Evolutionary conservation across 2,113 vertebrate genomes (phyloP).

Genomic region (Psettodes erumei): DNA sequence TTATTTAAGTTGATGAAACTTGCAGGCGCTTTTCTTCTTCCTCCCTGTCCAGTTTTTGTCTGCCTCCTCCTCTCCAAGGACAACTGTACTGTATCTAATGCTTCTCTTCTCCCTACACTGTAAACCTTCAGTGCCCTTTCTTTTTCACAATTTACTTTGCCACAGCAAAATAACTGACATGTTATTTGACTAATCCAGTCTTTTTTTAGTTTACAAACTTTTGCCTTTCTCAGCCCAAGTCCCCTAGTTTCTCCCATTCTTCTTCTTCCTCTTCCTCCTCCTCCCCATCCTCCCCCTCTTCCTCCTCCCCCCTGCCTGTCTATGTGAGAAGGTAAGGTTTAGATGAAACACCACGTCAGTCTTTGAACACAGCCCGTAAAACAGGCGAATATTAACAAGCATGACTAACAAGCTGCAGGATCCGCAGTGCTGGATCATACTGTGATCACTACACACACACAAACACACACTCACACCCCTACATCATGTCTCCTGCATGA

Average conservation of each 20-base stretch:
- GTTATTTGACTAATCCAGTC: background rate
- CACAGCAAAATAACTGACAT: background rate
- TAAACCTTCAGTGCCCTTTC: background rate
- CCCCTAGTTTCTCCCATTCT: slow-evolving; percentile 21
- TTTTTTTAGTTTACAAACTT: background rate
- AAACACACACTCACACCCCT: slow-evolving; percentile 32
- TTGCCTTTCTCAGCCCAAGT: slow-evolving; percentile 12
- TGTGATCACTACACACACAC: slow-evolving; percentile 14
- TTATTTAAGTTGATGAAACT: slow-evolving; percentile 9
- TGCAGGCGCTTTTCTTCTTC: background rate
- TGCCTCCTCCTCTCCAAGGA: background rate
- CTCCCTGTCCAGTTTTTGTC: background rate
- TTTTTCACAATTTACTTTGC: background rate
- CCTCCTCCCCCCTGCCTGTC: slow-evolving; percentile 1
- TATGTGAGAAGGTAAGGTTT: slow-evolving; percentile 67
- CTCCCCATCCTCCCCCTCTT: slow-evolving; percentile 8
- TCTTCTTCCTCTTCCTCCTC: slow-evolving; percentile 14
- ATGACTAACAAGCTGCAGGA: slow-evolving; percentile 83
- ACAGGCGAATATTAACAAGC: slow-evolving; percentile 77
- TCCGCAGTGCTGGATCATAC: slow-evolving; percentile 48
- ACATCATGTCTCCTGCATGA: slow-evolving; percentile 40
- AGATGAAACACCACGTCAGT: slow-evolving; percentile 76
- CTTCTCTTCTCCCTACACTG: background rate
- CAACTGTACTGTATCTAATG: slow-evolving; percentile 1
- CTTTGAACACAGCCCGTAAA: slow-evolving; percentile 82